A percentile compares a stretch with the other conserved stretches of the same genome.
phyloP scores from a whole-genome alignment of 2,113 vertebrate genomes.

The Gambusia affinis region DNA sequence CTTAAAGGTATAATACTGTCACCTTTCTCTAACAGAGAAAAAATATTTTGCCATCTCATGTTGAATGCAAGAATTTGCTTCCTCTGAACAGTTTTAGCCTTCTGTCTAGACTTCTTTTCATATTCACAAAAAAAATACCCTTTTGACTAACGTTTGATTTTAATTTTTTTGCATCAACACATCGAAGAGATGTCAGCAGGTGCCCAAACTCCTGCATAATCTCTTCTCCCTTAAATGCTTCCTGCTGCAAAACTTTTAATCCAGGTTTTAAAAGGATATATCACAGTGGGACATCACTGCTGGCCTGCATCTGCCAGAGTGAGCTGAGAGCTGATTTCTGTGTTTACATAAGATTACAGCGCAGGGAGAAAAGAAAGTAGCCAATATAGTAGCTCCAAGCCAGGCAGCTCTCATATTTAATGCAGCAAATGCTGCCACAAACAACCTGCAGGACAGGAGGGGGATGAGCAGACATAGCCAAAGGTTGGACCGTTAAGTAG shows the following conservation, averaged over 20 bases:
- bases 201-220: slow-evolving; percentile 27
- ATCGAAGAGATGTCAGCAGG: slow-evolving; percentile 33
- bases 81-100: slow-evolving; percentile 19
- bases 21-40: not conserved
- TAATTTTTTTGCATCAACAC: slow-evolving; percentile 41
- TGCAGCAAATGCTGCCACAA: slow-evolving; percentile 62
- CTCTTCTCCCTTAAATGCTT: slow-evolving; percentile 42
- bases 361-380: slow-evolving; percentile 59
- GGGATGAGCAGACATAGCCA: slow-evolving; percentile 50
- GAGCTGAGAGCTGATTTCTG: slow-evolving; percentile 69
- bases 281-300: slow-evolving; percentile 65
- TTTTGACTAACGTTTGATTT: not conserved
- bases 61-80: not conserved
- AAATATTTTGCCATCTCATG: not conserved
- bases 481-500: slow-evolving; percentile 56
- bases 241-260: slow-evolving; percentile 67
- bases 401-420: slow-evolving; percentile 60
- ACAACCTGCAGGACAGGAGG: slow-evolving; percentile 57
- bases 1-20: not conserved
- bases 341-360: slow-evolving; percentile 77
- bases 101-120: not conserved
- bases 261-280: slow-evolving; percentile 67
- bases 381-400: slow-evolving; percentile 61
- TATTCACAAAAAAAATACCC: slow-evolving; percentile 21
- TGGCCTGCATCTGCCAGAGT: slow-evolving; percentile 66